phyloP scores from a whole-genome alignment of 2,113 vertebrate species.

The Chloropsis cyanopogon region DNA sequence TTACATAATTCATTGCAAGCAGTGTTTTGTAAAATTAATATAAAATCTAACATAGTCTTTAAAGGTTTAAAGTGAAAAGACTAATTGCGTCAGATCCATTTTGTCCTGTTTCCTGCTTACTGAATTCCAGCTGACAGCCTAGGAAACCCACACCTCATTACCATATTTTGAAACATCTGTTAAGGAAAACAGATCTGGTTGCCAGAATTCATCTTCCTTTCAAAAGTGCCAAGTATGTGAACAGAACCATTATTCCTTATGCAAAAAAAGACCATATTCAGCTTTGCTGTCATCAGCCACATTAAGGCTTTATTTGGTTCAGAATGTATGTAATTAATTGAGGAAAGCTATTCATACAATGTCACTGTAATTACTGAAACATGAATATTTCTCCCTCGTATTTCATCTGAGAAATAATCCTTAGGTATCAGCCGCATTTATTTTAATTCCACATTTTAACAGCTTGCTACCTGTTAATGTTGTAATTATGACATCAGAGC shows the following conservation, averaged over 20 bases:
- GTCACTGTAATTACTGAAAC: not conserved
- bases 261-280: not conserved
- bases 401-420: slow-evolving; percentile 2
- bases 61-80: slow-evolving; percentile 20
- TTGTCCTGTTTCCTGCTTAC: slow-evolving; percentile 9
- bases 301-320: not conserved
- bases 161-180: slow-evolving; percentile 50
- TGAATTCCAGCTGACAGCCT: slow-evolving; percentile 45
- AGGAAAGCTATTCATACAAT: not conserved
- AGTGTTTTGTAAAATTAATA: slow-evolving; percentile 32
- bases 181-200: slow-evolving; percentile 17
- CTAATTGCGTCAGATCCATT: not conserved
- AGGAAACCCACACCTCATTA: slow-evolving; percentile 48
- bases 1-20: slow-evolving; percentile 15
- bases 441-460: not conserved
- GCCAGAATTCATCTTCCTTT: slow-evolving; percentile 24
- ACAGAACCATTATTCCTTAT: not conserved
- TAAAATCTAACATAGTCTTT: not conserved
- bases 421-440: not conserved
- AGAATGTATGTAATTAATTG: not conserved
- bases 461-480: not conserved
- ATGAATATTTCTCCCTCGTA: not conserved
- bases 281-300: not conserved
- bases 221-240: not conserved
- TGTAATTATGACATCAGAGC: not conserved